Base-by-base conservation (phyloP, 2,113 vertebrate species). In the Python bivittatus region DNA sequence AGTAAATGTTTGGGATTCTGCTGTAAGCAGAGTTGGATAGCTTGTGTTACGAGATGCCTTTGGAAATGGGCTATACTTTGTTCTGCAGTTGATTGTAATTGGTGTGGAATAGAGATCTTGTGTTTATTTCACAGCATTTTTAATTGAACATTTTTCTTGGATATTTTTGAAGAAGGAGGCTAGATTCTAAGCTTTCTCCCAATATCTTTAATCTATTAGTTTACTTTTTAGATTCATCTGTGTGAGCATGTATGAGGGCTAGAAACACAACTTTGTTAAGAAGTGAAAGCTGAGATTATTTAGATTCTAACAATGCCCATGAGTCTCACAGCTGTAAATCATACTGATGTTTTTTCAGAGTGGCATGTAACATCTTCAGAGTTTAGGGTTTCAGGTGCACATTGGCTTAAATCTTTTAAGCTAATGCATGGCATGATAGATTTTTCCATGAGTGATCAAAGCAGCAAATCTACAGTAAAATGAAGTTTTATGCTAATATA, bases 371-470 rank as follows among this genome's bases (percentile, higher is more conserved):
- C 44, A 8, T 95, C 92, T 61, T 13, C 53, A 3, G 84, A 91
- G 38, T 92, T 93, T 93, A 48, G 58, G 86, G 57, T 90, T 92
- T 88, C 0, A 6, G 9, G 68, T 88, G 89, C 88, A 83, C 92
- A 52, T 88, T 92, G 85, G 38, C 42, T n/a, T n/a, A 54, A 92
- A 54, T 58, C 89, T 54, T 89, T 29, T 84, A 84, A 91, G 87
- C 86, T 88, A 89, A 89, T 60, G 84, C 57, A 94, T 38, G 89
- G 44, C 25, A 61, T 79, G 57, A 5, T 48, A 93, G 22, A 90
- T 61, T 87, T 79, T 79, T 90, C 48, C 79, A 93, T 94, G 64
- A 42, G n/a, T 0, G 88, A 92, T 61, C 89, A 91, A 95, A 94
- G 84, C 90, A 94, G 88, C 52, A 60, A 94, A 68, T 56, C 88